Evolutionary conservation across 2,113 vertebrate species (phyloP), one percentile per base, ranked within the genome.

Genomic region (Urocynchramus pylzowi): DNA sequence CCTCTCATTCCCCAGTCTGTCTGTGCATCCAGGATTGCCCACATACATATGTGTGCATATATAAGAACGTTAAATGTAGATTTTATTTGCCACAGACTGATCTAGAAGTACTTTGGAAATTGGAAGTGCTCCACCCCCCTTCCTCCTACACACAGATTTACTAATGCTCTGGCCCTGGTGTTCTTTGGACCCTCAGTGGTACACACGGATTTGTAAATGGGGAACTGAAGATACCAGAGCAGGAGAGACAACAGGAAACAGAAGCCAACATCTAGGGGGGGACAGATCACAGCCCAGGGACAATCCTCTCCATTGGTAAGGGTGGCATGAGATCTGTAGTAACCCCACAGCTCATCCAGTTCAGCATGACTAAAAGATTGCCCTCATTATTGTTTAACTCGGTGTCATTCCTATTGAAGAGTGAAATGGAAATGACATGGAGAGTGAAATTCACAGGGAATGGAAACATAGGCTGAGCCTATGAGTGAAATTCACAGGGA

Each of bases 161-260:
- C 42, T 31, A 11, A 19, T 8, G n/a, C 18, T 28, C 31, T 8
- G 2, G 33, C 17, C 74, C 7, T 7, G 10, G 39, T 2, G 1
- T 82, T 65, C 39, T 71, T 64, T 80, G 39, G 45, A 53, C n/a
- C 26, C 24, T 64, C 2, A 4, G 21, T 37, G 21, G 49, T 39
- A 74, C 3, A n/a, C 8, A 28, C 0, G 0, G 11, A 52, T 61
- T 83, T 80, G 31, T 67, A 84, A 79, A 80, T 8, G 31, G 41
- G 60, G 61, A 88, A 80, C 14, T 20, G 57, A 79, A 94, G 54
- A 69, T 64, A 20, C 15, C 18, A 21, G 53, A 75, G 45, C n/a
- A 85, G 68, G 23, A 73, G 45, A 82, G 67, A 53, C 16, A 80
- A 41, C 13, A 76, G 75, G 39, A 85, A 76, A 44, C 5, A 83